Evolutionary conservation across 1,140 invertebrate genomes (phyloP).

Genomic region (Drosophila teissieri): DNA sequence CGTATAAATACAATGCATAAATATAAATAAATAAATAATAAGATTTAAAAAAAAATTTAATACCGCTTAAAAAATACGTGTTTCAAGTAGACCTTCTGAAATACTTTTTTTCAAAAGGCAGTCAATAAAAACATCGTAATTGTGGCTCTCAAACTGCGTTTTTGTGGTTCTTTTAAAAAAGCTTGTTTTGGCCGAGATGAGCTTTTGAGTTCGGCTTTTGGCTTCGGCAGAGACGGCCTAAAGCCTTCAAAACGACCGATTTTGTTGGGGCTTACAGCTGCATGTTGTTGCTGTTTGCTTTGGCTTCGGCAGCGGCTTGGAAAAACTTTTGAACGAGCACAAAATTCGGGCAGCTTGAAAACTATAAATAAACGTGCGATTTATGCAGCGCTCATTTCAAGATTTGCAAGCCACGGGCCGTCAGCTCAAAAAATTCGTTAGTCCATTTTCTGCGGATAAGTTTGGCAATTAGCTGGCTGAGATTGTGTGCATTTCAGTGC

Average conservation of each 20-base stretch:
- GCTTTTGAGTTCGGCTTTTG: slow-evolving; percentile 42
- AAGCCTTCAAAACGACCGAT: slow-evolving; percentile 61
- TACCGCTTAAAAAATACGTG: too few relatives aligned
- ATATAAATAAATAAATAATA: too few relatives aligned
- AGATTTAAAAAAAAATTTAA: too few relatives aligned
- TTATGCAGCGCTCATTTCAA: slow-evolving; percentile 78
- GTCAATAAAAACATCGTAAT: too few relatives aligned
- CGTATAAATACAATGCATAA: too few relatives aligned
- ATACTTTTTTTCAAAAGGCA: not conserved
- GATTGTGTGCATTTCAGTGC: slow-evolving; percentile 24
- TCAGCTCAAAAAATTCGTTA: slow-evolving; percentile 47
- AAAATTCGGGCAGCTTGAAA: slow-evolving; percentile 58
- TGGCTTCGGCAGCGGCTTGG: slow-evolving; percentile 55
- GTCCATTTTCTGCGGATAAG: slow-evolving; percentile 53
- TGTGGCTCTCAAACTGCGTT: slow-evolving; percentile 46
- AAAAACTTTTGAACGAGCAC: slow-evolving; percentile 62
- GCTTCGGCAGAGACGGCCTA: slow-evolving; percentile 48
- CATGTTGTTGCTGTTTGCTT: slow-evolving; percentile 29
- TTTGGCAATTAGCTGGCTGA: slow-evolving; percentile 47
- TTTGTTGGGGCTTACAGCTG: slow-evolving; percentile 11
- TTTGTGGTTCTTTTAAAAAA: slow-evolving; percentile 27
- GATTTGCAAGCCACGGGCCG: slow-evolving; percentile 79
- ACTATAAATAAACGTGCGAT: slow-evolving; percentile 84
- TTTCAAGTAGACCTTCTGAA: too few relatives aligned
- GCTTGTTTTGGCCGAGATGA: slow-evolving; percentile 31